Base-by-base conservation (phyloP, 2,888 invertebrate genomes). In the Cephalotes varians region DNA sequence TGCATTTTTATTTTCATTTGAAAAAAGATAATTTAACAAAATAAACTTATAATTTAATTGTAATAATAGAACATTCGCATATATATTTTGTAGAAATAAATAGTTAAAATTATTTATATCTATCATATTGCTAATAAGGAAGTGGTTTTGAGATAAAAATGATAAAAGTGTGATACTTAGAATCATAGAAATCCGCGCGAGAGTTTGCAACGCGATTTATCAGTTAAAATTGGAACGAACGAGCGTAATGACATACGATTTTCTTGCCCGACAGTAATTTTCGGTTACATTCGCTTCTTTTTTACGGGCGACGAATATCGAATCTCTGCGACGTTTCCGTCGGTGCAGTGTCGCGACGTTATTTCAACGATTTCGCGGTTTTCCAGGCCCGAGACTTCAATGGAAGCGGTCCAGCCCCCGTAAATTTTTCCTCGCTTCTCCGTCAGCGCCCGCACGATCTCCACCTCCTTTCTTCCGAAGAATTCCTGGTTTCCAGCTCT, bases 361-460 rank as follows among this genome's bases (percentile, higher is more conserved):
- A 87, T 88, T 88, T 83, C 87, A 88, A 81, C 90, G 88, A 89
- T 88, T 87, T 85, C 87, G 90, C 87, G 90, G 87, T 77, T 87
- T 82, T 83, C 85, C 82, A 81, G 67, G 15, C 56, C 15, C 31
- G 44, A 80, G 86, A 79, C 86, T 85, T 88, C 89, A 88, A 88
- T 87, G 84, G 77, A n/a, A 65, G 44, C 49, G 81, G 64, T 58
- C 85, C 72, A 40, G 77, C 67, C 80, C 81, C 56, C 77, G 77
- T 69, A 69, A 77, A 77, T 79, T 79, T 79, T 44, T 79, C 44
- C 56, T 47, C 69, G 18, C 77, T 58, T 56, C 56, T 56, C 71
- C 44, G 34, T 79, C 77, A 79, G 56, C 12, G 56, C 56, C 25
- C 21, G 73, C 47, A 21, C 60, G 71, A 60, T 60, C 73, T 58